A percentile compares a stretch with the other conserved stretches of the same genome.
These are phyloP conservation scores for Cremastobaeus sp. DNA, from an alignment of 2,888 invertebrate genomes.

Conservation along the genomic window DNA sequence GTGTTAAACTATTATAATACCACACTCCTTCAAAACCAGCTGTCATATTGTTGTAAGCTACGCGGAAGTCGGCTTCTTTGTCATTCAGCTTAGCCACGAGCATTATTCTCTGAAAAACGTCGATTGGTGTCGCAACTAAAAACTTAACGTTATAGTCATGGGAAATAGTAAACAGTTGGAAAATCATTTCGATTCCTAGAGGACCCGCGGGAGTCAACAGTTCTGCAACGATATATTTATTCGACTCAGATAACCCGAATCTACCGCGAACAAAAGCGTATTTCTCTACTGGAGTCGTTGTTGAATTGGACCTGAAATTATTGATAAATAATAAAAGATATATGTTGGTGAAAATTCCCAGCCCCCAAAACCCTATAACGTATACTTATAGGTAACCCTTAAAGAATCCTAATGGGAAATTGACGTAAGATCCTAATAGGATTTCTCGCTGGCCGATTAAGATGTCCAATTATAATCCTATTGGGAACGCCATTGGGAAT, in stretches of 20 bases:
- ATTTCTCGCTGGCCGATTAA: too few species aligned
- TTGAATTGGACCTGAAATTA: conserved; percentile 79
- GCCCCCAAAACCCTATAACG: too few species aligned
- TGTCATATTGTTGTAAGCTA: conserved; percentile 86
- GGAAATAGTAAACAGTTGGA: conserved; percentile 81
- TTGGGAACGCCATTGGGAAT: too few species aligned
- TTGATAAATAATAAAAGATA: too few species aligned
- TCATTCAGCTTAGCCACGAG: conserved; percentile 84
- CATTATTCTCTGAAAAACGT: conserved; percentile 83
- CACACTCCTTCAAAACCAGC: conserved; percentile 89
- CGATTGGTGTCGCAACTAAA: conserved; percentile 86
- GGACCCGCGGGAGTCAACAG: conserved; percentile 84
- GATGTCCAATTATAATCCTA: too few species aligned
- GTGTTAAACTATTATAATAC: conserved; percentile 83
- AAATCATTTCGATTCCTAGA: conserved; percentile 84
- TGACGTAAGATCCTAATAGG: too few species aligned
- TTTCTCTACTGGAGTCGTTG: conserved; percentile 85
- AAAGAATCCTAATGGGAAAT: too few species aligned
- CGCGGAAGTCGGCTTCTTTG: conserved; percentile 85
- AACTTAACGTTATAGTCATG: conserved; percentile 87
- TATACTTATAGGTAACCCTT: too few species aligned
- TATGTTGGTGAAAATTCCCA: too few species aligned
- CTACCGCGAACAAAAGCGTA: conserved; percentile 83
- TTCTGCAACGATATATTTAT: conserved; percentile 86
- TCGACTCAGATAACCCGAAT: conserved; percentile 85